Percentiles rank a stretch among this genome's conserved stretches.
phyloP scores from a whole-genome alignment of 2,797 vertebrate genomes.

The Acrocephalus scirpaceus region DNA sequence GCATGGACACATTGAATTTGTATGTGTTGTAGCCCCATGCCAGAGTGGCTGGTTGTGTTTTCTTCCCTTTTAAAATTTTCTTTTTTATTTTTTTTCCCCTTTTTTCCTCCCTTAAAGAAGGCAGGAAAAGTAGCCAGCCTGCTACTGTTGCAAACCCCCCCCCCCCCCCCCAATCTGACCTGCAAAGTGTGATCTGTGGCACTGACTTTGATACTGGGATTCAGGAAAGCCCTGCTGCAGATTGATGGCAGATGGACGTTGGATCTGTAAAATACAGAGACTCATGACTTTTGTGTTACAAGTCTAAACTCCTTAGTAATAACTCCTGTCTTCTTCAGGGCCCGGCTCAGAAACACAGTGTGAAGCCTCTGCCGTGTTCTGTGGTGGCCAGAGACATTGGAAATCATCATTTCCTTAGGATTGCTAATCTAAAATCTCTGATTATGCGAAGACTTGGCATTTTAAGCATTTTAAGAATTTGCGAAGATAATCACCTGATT shows the following conservation, averaged over 20 bases:
- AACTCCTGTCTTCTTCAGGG: background rate
- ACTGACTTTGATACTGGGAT: rapidly evolving
- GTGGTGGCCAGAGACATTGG: background rate
- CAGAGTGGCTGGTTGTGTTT: background rate
- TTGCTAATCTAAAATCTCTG: background rate
- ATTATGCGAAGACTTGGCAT: background rate
- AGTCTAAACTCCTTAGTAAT: background rate
- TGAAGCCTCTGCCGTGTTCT: background rate
- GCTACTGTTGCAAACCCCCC: background rate
- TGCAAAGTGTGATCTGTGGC: background rate
- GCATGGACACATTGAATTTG: background rate
- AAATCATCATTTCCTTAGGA: background rate
- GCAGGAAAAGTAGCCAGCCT: background rate
- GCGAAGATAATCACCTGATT: background rate
- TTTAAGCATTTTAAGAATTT: background rate
- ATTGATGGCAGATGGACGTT: background rate
- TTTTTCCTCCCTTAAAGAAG: background rate
- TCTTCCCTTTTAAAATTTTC: background rate
- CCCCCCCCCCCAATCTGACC: background rate
- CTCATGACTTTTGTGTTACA: background rate
- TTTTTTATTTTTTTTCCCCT: rapidly evolving
- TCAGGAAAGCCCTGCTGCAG: background rate
- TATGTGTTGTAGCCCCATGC: background rate
- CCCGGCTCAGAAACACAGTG: background rate
- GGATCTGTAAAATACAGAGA: background rate